Base-by-base conservation (phyloP, 2,888 invertebrate species). In the Dasypogon diadema region DNA sequence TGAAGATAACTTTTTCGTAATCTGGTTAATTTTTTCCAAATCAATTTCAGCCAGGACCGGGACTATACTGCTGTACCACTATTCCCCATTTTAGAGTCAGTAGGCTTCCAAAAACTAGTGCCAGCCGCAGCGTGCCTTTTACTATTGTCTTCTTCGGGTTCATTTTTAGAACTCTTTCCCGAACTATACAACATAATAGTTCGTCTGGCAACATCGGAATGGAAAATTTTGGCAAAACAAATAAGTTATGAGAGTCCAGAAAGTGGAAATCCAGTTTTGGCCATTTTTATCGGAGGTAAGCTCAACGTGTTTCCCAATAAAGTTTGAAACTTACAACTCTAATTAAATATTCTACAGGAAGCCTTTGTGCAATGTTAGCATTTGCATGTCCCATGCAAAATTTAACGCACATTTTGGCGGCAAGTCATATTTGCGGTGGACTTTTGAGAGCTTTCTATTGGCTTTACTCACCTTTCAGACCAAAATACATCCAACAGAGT, bases 381-480 rank as follows among this genome's bases (percentile, higher is more conserved):
- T 89, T 89, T 80, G 88, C 89, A 46, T 89, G 89, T 79, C 89
- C 89, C 1, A 80, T 89, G 78, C 87, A 88, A 75, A 87, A 89
- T 80, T 83, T 89, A 22, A 87, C 87, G 51, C 86, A 88, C 56
- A 85, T 83, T 2, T 76, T 86, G 75, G 86, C 86, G 0, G 85
- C 83, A n/a, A 84, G 86, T 72, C 84, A 85, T 78, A 79, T 86
- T n/a, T 80, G 80, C 16, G 82, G 82, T 0, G 83, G 81, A 0
- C 81, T 84, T 26, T 81, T 86, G 26, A 80, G 85, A 42, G 84
- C 84, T 37, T 84, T 85, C 72, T 86, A 85, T 79, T 80, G 86
- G 74, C 80, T 86, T 0, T 86, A 87, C 24, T 82, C 82, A 4
- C 86, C 86, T 0, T 85, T 83, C 75, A 78, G 86, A 8, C 86